phyloP scores from a whole-genome alignment of 2,797 vertebrate species.

The Aulostomus chinensis region DNA sequence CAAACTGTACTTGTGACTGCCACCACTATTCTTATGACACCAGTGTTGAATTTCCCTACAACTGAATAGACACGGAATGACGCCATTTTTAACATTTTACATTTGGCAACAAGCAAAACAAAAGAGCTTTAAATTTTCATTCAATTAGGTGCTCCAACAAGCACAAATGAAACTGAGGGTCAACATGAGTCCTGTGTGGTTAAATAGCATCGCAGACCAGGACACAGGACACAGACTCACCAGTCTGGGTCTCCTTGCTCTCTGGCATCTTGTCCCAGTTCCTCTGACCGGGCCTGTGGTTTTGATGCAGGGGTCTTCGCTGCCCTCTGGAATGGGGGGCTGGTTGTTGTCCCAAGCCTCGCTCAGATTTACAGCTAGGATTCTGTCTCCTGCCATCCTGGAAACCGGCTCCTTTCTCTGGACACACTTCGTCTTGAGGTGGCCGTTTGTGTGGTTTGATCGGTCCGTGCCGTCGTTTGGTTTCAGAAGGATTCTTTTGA shows the following conservation, averaged over 20 bases:
- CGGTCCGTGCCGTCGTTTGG: constrained; percentile 73
- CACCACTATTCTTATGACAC: too few relatives aligned
- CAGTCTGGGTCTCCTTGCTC: constrained; percentile 96
- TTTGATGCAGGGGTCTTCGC: constrained; percentile 74
- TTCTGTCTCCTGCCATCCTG: constrained; percentile 34
- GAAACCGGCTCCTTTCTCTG: constrained; percentile 23
- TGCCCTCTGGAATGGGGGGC: constrained; percentile 75
- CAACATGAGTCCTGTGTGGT: too few relatives aligned
- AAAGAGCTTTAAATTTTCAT: too few relatives aligned
- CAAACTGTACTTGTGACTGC: too few relatives aligned
- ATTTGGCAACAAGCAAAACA: too few relatives aligned
- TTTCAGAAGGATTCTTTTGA: constrained; percentile 45
- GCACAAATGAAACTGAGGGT: too few relatives aligned
- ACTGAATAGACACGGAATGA: too few relatives aligned
- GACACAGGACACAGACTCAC: constrained; percentile 65
- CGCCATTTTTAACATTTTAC: too few relatives aligned
- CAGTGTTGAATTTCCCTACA: too few relatives aligned
- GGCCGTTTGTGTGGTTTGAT: constrained; percentile 70
- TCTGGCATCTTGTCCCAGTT: constrained; percentile 85
- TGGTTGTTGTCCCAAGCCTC: constrained; percentile 72
- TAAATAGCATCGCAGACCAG: too few relatives aligned
- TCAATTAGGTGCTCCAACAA: too few relatives aligned
- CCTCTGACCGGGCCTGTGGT: constrained; percentile 76
- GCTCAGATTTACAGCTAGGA: constrained; percentile 57
- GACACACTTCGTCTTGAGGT: constrained; percentile 38